Evolutionary conservation across 2,888 invertebrate species (phyloP), one percentile per base, ranked within the genome.

Genomic region (Drosophila kokeensis): DNA sequence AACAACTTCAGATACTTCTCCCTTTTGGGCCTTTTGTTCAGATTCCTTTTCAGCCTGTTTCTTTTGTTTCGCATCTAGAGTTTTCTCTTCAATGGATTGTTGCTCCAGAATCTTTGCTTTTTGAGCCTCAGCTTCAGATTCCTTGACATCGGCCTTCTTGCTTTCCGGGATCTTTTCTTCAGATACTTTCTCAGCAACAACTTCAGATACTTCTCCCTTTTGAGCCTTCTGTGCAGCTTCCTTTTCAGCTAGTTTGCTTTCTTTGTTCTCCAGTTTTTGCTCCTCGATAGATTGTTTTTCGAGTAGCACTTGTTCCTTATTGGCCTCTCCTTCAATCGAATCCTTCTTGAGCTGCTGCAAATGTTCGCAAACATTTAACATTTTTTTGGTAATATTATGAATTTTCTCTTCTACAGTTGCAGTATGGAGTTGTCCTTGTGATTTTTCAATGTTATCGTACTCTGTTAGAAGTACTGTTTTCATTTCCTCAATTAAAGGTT

Each of bases 361-460:
- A 6, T 79, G 53, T 40, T 83, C 75, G 29, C 73, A 82, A 27
- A 87, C 54, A 29, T 65, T 67, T 10, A 81, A 55, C 13, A 87
- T 65, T 49, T 69, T 54, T 15, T 67, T 66, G 0, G 87, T 84
- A 5, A 84, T 54, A 6, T 54, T 54, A 30, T 68, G 63, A 24
- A 85, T 62, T 54, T 87, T 84, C 55, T 64, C 76, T n/a, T 65
- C 65, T 1, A 77, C 32, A 6, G 53, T 61, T 54, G 76, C 64
- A 21, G 69, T 73, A 4, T 72, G 49, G 0, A 85, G 42, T 2
- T 53, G 27, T 4, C 42, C 69, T 10, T 70, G 18, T 55, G 68
- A 67, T 15, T 64, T 73, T 29, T 82, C 90, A 40, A 90, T 83
- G 6, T 73, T 79, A 30, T 90, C 90, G 60, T 89, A 88, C 55